Base-by-base conservation (phyloP, 2,888 invertebrate genomes). In the Chrysolina americana region DNA sequence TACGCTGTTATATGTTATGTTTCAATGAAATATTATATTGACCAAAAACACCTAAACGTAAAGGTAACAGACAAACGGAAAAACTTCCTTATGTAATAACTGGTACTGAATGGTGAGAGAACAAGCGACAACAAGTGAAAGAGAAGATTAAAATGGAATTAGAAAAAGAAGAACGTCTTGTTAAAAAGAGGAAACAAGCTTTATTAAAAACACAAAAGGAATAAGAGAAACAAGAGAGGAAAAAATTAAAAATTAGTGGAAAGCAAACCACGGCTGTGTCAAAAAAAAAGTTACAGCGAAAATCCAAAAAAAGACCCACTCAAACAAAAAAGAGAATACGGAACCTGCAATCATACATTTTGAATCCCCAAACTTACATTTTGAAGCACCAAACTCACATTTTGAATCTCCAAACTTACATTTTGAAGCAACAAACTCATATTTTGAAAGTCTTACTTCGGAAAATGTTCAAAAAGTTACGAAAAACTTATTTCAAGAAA, bases 21-120 rank as follows among this genome's bases (percentile, higher is more conserved):
- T 56, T 56, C 56, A 56, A 56, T 56, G 56, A 56, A 56, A 56
- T 23, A 56, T 56, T 56, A 56, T 56, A 56, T 56, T 56, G 21
- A 21, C 56, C 56, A 56, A 56, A 56, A 56, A 56, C 56, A 65
- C n/a, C 28, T 65, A 17, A 19, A 48, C 11, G 65, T 23, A 50
- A 50, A 65, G 65, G 48, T 48, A 65, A 65, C 47, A 47, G 65
- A 15, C 48, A 47, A 21, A 48, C 48, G 28, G 65, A 47, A 65
- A 47, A 48, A 65, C 1, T 23, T 65, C 65, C 48, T 28, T 23
- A 48, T 65, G 48, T 65, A 47, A 65, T 65, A 48, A 48, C 65
- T 65, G 65, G 47, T n/a, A 65, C 65, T 19, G 48, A 65, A 65
- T 65, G 65, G 65, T 48, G 41, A 65, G 65, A 65, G 23, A 48